These are phyloP conservation scores for Pectinophora gossypiella DNA, from an alignment of 1,140 invertebrate species.

Conservation along the genomic window DNA sequence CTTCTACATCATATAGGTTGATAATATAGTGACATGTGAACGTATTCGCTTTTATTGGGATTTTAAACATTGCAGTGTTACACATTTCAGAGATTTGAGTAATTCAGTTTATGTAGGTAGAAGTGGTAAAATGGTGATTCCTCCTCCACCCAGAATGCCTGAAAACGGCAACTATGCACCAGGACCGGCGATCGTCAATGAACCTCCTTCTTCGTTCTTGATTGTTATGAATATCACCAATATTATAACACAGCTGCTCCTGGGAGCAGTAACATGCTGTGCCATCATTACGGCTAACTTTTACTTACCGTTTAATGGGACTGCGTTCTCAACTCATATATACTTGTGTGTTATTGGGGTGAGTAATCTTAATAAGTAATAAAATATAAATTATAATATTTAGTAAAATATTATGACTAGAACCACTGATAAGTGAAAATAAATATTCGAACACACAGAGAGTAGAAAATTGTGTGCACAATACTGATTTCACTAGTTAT, in stretches of 20 bases:
- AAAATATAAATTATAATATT: too few relatives aligned
- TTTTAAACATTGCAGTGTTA: neutral
- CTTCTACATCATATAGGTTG: too few relatives aligned
- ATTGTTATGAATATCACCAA: constrained; percentile 10
- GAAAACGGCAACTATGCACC: neutral
- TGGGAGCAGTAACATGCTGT: constrained; percentile 12
- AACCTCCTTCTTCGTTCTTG: neutral
- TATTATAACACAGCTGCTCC: constrained; percentile 14
- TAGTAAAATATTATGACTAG: too few relatives aligned
- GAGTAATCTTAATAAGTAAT: constrained; percentile 20
- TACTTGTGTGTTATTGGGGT: constrained; percentile 28
- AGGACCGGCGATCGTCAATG: neutral
- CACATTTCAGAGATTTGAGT: neutral
- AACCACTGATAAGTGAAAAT: too few relatives aligned
- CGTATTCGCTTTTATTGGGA: too few relatives aligned
- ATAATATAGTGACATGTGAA: too few relatives aligned
- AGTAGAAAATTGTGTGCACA: too few relatives aligned
- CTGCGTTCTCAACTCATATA: constrained; percentile 16
- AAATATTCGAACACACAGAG: too few relatives aligned
- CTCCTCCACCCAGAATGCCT: neutral
- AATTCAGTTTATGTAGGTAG: too few relatives aligned
- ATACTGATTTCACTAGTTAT: too few relatives aligned
- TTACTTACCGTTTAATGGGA: neutral
- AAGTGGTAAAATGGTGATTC: too few relatives aligned
- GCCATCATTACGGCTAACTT: constrained; percentile 1